Conservation (phyloP, 64 coral and sea anemone genomes). For the Cladopsammia gracilis region DNA sequence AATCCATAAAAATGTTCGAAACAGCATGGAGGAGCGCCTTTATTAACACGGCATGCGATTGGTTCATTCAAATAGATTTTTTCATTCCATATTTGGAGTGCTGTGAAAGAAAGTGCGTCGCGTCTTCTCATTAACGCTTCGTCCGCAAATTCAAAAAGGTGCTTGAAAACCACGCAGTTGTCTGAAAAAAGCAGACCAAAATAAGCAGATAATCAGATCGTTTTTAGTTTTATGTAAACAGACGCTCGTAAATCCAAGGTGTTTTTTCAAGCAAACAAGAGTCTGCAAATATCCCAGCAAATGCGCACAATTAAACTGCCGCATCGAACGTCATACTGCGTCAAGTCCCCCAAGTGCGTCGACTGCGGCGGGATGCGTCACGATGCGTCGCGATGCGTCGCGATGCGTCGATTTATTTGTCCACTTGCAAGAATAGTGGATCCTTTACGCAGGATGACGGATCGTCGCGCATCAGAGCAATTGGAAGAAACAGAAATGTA, state of each 20-base stretch:
- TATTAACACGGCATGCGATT: not conserved
- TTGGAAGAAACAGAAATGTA: too few relatives aligned
- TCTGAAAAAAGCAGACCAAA: too few relatives aligned
- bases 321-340: conserved; percentile 7
- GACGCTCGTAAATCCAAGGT: too few relatives aligned
- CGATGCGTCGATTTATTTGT: not conserved
- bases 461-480: too few relatives aligned
- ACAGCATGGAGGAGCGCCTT: not conserved
- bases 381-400: not conserved
- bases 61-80: not conserved
- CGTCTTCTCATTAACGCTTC: too few relatives aligned
- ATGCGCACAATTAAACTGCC: not conserved
- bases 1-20: not conserved
- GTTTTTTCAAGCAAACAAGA: too few relatives aligned
- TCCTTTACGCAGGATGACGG: not conserved
- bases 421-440: not conserved
- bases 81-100: conserved; percentile 13
- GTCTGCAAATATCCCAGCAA: not conserved
- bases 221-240: too few relatives aligned
- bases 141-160: too few relatives aligned
- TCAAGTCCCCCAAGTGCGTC: not conserved
- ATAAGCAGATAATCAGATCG: too few relatives aligned
- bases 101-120: not conserved
- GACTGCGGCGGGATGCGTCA: not conserved
- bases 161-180: too few relatives aligned